These are phyloP conservation scores for Geophilus truncorum DNA, from an alignment of 2,888 invertebrate genomes.

Conservation along the genomic window DNA sequence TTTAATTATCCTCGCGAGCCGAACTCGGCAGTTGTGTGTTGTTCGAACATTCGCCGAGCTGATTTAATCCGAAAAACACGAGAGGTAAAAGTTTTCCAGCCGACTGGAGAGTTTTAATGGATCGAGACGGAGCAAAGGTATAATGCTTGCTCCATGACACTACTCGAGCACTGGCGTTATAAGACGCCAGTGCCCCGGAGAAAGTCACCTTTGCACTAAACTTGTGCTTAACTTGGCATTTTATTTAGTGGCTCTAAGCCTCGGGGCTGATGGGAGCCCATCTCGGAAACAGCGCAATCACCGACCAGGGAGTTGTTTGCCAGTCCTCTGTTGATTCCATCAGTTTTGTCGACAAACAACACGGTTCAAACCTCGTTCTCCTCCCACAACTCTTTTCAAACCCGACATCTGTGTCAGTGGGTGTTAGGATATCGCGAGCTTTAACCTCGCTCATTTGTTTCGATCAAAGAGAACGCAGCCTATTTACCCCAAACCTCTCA, in stretches of 20 bases:
- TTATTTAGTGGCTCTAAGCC: slow-evolving; percentile 33
- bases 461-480: background rate
- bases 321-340: slow-evolving; percentile 30
- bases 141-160: background rate
- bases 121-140: slow-evolving; percentile 2
- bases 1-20: slow-evolving; percentile 29
- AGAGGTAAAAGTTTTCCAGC: background rate
- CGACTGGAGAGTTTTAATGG: slow-evolving; percentile 26
- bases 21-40: background rate
- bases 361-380: slow-evolving; percentile 18
- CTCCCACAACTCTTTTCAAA: slow-evolving; percentile 22
- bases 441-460: slow-evolving; percentile 1
- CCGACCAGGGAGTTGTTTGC: slow-evolving; percentile 32
- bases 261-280: slow-evolving; percentile 33
- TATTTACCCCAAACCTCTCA: background rate
- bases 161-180: background rate
- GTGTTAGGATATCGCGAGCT: background rate
- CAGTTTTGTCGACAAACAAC: slow-evolving; percentile 29
- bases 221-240: slow-evolving; percentile 34
- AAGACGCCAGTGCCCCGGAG: slow-evolving; percentile 18
- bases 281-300: slow-evolving; percentile 30
- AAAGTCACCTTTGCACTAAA: slow-evolving; percentile 28
- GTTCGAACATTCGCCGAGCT: background rate
- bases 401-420: background rate
- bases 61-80: background rate